A percentile compares a stretch with the other conserved stretches of the same genome.
These are phyloP conservation scores for Lepidostoma basale DNA, from an alignment of 1,140 invertebrate genomes.

Conservation along the genomic window DNA sequence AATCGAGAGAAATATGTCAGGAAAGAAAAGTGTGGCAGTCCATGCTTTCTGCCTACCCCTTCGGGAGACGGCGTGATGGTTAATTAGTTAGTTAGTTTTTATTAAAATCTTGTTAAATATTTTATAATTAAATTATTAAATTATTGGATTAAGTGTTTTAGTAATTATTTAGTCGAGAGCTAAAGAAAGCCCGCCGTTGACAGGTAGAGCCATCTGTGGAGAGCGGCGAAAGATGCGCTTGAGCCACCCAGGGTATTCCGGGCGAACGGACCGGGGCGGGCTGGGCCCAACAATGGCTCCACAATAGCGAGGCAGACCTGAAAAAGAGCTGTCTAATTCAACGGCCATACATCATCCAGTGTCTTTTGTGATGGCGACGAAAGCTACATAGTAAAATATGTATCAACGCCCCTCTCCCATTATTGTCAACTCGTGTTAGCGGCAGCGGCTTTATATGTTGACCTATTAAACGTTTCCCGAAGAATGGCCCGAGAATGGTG, in stretches of 20 bases:
- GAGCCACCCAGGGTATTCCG: constrained; percentile 30
- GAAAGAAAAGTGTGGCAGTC: too few relatives aligned
- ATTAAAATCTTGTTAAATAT: neutral
- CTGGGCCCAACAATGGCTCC: neutral
- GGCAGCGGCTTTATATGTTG: constrained; percentile 33
- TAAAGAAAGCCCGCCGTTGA: too few relatives aligned
- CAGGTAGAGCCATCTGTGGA: neutral
- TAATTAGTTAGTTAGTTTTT: too few relatives aligned
- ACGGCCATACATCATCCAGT: constrained; percentile 42
- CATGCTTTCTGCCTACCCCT: too few relatives aligned
- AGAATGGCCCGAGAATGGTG: constrained; percentile 23
- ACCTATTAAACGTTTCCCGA: constrained; percentile 37
- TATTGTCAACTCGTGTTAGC: constrained; percentile 40
- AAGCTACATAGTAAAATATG: constrained; percentile 43
- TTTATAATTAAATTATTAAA: too few relatives aligned
- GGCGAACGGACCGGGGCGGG: neutral
- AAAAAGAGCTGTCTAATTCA: constrained; percentile 44
- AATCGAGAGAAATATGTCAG: too few relatives aligned
- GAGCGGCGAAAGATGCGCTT: neutral
- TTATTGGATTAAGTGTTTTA: too few relatives aligned
- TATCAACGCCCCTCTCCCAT: constrained; percentile 45
- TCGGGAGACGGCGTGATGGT: too few relatives aligned
- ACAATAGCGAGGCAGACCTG: constrained; percentile 31
- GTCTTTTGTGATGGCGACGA: constrained; percentile 44
- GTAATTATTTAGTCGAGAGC: too few relatives aligned